Evolutionary conservation across 2,797 vertebrate species (phyloP).

Genomic region (Bradypodion pumilum): DNA sequence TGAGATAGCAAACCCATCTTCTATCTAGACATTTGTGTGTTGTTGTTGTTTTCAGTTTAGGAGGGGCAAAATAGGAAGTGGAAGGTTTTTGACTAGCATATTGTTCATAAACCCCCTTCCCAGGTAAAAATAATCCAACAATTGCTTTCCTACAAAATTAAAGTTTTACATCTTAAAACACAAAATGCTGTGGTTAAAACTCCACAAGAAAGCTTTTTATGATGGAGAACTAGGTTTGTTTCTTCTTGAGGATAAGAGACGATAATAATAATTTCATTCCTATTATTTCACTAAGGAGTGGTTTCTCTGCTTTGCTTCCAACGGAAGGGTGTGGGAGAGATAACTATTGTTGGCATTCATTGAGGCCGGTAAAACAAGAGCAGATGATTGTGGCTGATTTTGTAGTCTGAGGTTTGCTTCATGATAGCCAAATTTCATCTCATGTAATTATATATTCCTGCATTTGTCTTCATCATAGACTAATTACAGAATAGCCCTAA

Average conservation of each 20-base stretch:
- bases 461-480: slow-evolving; percentile 19
- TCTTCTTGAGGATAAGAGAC: slow-evolving; percentile 12
- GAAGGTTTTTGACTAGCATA: background rate
- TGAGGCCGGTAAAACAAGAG: slow-evolving; percentile 53
- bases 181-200: background rate
- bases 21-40: background rate
- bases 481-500: background rate
- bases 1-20: background rate
- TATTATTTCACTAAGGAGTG: slow-evolving; percentile 33
- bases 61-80: background rate
- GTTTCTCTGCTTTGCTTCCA: slow-evolving; percentile 42
- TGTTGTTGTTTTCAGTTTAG: too few species aligned
- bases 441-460: slow-evolving; percentile 53
- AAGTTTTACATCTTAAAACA: background rate
- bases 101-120: background rate
- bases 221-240: background rate
- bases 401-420: slow-evolving; percentile 46
- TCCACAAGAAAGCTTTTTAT: background rate
- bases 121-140: background rate
- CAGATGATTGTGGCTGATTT: slow-evolving; percentile 62
- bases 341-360: accelerated
- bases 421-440: slow-evolving; percentile 43
- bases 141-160: background rate
- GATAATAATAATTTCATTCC: background rate
- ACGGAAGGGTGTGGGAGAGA: slow-evolving; percentile 61